Evolutionary conservation across 2,113 vertebrate species (phyloP).

Genomic region (Ptilonorhynchus violaceus): DNA sequence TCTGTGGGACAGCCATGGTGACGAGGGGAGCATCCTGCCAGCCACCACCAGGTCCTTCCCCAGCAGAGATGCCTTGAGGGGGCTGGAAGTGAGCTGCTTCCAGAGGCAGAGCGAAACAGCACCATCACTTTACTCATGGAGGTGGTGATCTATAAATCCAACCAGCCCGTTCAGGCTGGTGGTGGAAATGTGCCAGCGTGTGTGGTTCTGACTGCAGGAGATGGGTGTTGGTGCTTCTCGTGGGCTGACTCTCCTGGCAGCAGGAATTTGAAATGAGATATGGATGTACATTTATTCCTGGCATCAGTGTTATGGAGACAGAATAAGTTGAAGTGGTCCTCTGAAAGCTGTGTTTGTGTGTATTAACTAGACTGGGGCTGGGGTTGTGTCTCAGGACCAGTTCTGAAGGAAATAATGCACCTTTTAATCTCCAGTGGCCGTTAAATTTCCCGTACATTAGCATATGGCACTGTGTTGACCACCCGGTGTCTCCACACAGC

Average conservation of each 20-base stretch:
- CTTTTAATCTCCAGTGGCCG: neutral
- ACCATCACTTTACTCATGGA: accelerated
- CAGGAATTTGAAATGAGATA: neutral
- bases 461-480: neutral
- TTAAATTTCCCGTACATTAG: neutral
- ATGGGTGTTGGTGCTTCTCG: neutral
- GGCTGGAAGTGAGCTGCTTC: neutral
- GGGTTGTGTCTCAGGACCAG: neutral
- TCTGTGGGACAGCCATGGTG: neutral
- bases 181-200: accelerated
- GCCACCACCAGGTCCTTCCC: neutral
- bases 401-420: neutral
- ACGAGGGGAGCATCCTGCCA: neutral
- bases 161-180: neutral
- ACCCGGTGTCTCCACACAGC: neutral
- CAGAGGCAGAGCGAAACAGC: neutral
- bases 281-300: neutral
- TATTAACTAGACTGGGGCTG: neutral
- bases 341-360: neutral
- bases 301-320: neutral
- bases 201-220: accelerated
- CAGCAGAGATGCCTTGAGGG: neutral
- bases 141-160: neutral
- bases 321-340: neutral
- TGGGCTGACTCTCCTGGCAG: neutral